Evolutionary conservation across 2,888 invertebrate genomes (phyloP).

Genomic region (Salticus scenicus): DNA sequence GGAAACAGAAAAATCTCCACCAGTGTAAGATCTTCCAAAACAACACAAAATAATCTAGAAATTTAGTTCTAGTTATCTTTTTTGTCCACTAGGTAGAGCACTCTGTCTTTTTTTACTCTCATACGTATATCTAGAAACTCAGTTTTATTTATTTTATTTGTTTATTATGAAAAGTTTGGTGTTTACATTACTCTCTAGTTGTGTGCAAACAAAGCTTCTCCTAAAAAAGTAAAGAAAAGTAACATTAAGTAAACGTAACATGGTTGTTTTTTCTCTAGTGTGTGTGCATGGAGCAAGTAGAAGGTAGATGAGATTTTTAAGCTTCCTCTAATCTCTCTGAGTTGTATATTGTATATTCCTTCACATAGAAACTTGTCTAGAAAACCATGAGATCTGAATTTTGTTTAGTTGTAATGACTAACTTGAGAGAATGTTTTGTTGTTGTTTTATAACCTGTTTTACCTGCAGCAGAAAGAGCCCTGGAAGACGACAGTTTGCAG

Average conservation of each 20-base stretch:
- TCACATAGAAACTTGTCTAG: slow-evolving; percentile 2
- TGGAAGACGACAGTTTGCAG: no score
- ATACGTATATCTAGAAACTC: slow-evolving; percentile 12
- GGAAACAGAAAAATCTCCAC: neutral
- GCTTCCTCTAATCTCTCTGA: slow-evolving; percentile 2
- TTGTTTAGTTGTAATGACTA: neutral
- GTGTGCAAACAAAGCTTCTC: slow-evolving; percentile 13
- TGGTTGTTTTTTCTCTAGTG: slow-evolving; percentile 28
- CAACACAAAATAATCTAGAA: slow-evolving; percentile 53
- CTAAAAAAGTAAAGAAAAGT: neutral
- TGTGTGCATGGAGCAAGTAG: slow-evolving; percentile 61
- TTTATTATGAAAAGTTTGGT: neutral
- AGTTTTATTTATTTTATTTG: no score
- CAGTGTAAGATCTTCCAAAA: slow-evolving; percentile 19
- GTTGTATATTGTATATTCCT: neutral
- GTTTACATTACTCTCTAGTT: slow-evolving; percentile 9
- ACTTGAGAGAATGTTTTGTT: neutral
- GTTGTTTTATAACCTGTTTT: neutral
- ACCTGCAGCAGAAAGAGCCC: no score
- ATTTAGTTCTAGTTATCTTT: slow-evolving; percentile 49
- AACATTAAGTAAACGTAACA: neutral
- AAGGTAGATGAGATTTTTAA: slow-evolving; percentile 18
- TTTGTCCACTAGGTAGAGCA: slow-evolving; percentile 57
- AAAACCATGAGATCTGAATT: neutral
- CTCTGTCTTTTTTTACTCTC: slow-evolving; percentile 24